Evolutionary conservation across 2,888 invertebrate genomes (phyloP).

Genomic region (Amiota minor): DNA sequence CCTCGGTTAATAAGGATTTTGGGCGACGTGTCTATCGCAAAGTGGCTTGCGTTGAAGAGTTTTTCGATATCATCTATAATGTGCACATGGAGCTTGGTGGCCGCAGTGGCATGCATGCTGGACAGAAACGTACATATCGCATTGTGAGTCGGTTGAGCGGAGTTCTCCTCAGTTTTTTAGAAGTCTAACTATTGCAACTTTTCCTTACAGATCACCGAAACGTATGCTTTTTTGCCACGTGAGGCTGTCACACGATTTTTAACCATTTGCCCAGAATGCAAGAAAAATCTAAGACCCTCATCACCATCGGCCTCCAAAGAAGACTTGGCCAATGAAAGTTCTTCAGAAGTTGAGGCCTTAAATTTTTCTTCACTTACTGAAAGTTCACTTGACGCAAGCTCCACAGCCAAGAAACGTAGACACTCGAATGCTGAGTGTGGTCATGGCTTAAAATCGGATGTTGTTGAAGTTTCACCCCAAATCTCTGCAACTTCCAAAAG

Average conservation of each 20-base stretch:
- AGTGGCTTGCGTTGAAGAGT: constrained; percentile 97
- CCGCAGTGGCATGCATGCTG: constrained; percentile 94
- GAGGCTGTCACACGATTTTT: constrained; percentile 97
- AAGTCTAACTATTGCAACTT: background rate
- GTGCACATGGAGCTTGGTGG: constrained; percentile 96
- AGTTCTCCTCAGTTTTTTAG: background rate
- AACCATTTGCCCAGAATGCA: constrained; percentile 93
- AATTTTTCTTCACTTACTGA: constrained; percentile 70
- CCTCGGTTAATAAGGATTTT: constrained; percentile 77
- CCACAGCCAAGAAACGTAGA: constrained; percentile 58
- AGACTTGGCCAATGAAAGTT: constrained; percentile 70
- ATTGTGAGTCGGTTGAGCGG: constrained; percentile 78
- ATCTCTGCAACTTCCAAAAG: constrained; percentile 23
- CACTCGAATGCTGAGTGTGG: constrained; percentile 57
- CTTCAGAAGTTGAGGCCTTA: constrained; percentile 70
- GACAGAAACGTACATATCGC: constrained; percentile 95
- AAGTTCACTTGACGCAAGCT: constrained; percentile 67
- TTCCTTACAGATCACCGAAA: constrained; percentile 90
- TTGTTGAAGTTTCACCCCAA: constrained; percentile 30
- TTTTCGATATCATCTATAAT: constrained; percentile 96
- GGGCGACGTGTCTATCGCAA: constrained; percentile 88
- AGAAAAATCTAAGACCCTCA: constrained; percentile 71
- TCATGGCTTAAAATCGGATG: background rate
- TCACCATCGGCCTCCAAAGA: constrained; percentile 66
- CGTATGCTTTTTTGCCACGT: constrained; percentile 94